Conservation (phyloP, 2,888 invertebrate species). For the Apeira syringaria region DNA sequence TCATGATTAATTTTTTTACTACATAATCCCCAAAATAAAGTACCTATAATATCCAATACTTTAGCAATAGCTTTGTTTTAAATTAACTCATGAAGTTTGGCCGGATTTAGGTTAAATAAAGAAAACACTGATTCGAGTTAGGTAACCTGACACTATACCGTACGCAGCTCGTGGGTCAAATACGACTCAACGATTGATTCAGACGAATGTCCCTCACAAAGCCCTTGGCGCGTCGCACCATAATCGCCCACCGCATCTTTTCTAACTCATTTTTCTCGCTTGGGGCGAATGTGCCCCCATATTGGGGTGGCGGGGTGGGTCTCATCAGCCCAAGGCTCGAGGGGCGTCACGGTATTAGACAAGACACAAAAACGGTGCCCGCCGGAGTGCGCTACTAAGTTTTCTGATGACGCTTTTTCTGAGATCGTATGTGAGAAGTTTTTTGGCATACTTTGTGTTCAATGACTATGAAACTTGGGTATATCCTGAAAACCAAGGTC, state of each 20-base stretch:
- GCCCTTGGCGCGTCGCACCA: slow-evolving; percentile 63
- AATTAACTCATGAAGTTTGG: no score
- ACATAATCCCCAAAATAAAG: no score
- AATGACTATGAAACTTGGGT: no score
- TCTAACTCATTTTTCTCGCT: slow-evolving; percentile 84
- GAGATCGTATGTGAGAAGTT: slow-evolving; percentile 35
- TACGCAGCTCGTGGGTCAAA: slow-evolving; percentile 24
- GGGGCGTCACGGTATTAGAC: slow-evolving; percentile 81
- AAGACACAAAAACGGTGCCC: slow-evolving; percentile 81
- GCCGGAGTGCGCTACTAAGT: slow-evolving; percentile 69
- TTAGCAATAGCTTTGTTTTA: no score
- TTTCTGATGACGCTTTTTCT: slow-evolving; percentile 68
- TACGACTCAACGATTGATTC: slow-evolving; percentile 71
- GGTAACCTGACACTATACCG: slow-evolving; percentile 12
- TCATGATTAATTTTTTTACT: no score
- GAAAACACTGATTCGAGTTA: no score
- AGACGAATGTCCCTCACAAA: slow-evolving; percentile 74
- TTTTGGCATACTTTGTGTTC: slow-evolving; percentile 37
- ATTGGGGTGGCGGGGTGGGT: slow-evolving; percentile 38
- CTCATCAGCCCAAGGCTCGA: slow-evolving; percentile 69
- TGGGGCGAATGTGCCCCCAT: slow-evolving; percentile 50
- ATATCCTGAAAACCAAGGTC: no score
- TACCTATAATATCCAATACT: no score
- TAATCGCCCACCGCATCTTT: slow-evolving; percentile 82
- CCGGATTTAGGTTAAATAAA: no score